phyloP scores from a whole-genome alignment of 1,140 invertebrate species.

The Vollenhovia emeryi region DNA sequence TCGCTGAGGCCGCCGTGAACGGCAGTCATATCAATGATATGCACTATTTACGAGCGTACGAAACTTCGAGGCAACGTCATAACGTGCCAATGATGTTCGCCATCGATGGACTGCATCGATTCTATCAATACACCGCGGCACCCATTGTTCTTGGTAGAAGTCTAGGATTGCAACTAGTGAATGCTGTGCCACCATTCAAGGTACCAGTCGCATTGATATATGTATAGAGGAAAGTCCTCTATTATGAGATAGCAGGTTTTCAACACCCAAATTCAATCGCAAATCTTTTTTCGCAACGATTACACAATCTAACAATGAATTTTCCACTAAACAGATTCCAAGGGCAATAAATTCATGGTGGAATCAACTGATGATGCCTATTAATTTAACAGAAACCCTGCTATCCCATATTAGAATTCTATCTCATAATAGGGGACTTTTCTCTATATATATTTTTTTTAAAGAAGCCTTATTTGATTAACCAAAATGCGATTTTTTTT shows the following conservation, averaged over 20 bases:
- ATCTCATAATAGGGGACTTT: no score
- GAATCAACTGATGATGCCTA: no score
- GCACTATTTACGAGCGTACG: conserved; percentile 93
- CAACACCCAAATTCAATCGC: no score
- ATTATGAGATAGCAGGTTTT: no score
- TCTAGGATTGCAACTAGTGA: conserved; percentile 93
- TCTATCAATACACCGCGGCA: conserved; percentile 92
- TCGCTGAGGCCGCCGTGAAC: conserved; percentile 89
- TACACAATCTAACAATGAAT: no score
- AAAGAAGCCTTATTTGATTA: conserved; percentile 12
- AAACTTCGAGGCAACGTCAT: conserved; percentile 92
- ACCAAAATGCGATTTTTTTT: not conserved
- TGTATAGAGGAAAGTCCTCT: no score
- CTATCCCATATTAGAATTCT: no score
- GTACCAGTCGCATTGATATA: conserved; percentile 78
- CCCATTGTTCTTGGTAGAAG: conserved; percentile 94
- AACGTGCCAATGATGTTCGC: conserved; percentile 95
- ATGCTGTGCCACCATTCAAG: conserved; percentile 93
- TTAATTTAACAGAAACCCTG: no score
- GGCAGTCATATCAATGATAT: conserved; percentile 89
- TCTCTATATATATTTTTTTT: no score
- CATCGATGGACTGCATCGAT: conserved; percentile 94
- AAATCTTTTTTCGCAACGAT: no score
- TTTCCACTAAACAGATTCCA: no score
- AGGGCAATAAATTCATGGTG: no score